These are phyloP conservation scores for Chironomus riparius DNA, from an alignment of 2,888 invertebrate genomes.

Conservation along the genomic window DNA sequence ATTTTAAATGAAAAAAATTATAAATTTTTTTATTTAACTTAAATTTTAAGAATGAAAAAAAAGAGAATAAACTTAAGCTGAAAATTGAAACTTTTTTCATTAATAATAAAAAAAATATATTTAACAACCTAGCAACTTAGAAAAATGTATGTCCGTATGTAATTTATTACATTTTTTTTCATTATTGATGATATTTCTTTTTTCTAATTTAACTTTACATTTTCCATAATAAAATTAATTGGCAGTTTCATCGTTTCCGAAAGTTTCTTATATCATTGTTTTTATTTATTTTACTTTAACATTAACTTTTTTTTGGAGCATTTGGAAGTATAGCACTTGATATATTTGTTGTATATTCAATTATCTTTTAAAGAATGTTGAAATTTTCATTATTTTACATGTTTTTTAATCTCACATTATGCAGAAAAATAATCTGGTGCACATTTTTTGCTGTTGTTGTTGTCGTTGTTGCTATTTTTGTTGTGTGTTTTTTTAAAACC, in stretches of 20 bases:
- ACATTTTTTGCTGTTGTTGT: too few species aligned
- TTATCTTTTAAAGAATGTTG: neutral
- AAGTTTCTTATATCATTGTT: neutral
- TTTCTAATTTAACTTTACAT: neutral
- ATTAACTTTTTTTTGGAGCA: neutral
- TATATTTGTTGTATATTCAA: neutral
- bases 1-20: neutral
- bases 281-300: neutral
- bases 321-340: conserved; percentile 12
- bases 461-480: too few species aligned
- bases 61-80: neutral
- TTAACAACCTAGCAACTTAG: neutral
- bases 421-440: too few species aligned
- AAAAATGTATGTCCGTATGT: neutral
- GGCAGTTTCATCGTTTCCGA: conserved; percentile 25
- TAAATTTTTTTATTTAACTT: neutral
- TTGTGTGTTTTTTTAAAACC: too few species aligned
- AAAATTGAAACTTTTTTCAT: neutral
- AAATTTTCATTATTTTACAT: neutral
- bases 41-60: neutral
- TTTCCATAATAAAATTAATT: conserved; percentile 10
- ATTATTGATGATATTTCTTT: neutral
- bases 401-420: neutral
- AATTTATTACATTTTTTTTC: neutral
- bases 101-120: neutral